Conservation (phyloP, 1,140 invertebrate genomes). For the Anagrus nilaparvatae region DNA sequence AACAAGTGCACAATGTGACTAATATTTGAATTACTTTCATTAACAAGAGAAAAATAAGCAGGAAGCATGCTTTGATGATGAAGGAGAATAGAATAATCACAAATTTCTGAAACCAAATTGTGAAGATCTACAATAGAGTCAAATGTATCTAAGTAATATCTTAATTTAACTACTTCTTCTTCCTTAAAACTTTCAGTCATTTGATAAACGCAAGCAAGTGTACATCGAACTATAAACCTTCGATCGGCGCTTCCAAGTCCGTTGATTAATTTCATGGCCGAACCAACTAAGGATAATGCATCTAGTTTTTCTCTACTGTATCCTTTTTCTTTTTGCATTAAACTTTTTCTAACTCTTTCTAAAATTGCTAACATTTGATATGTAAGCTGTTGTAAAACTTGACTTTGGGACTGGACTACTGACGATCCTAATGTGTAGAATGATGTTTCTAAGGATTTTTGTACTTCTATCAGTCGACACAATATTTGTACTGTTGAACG, state of each 20-base stretch:
- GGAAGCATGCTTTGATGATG: constrained; percentile 37
- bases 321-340: constrained; percentile 44
- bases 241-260: constrained; percentile 51
- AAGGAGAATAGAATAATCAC: constrained; percentile 35
- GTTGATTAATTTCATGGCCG: constrained; percentile 50
- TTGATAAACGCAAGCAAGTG: constrained; percentile 45
- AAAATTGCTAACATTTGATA: constrained; percentile 47
- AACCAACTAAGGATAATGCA: constrained; percentile 51
- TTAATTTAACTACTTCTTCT: constrained; percentile 31
- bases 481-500: constrained; percentile 65
- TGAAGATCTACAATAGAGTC: constrained; percentile 33
- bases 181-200: constrained; percentile 35
- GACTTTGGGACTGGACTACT: constrained; percentile 38
- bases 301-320: constrained; percentile 54
- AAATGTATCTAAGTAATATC: constrained; percentile 32
- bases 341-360: constrained; percentile 43
- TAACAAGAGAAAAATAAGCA: constrained; percentile 30
- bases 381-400: constrained; percentile 50
- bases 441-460: constrained; percentile 65
- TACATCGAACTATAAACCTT: constrained; percentile 45
- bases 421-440: constrained; percentile 38
- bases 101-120: constrained; percentile 22
- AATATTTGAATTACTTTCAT: constrained; percentile 27
- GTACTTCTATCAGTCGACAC: constrained; percentile 69
- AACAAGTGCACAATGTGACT: constrained; percentile 32